Conservation (phyloP, 2,888 invertebrate genomes). For the Tachina grossa region DNA sequence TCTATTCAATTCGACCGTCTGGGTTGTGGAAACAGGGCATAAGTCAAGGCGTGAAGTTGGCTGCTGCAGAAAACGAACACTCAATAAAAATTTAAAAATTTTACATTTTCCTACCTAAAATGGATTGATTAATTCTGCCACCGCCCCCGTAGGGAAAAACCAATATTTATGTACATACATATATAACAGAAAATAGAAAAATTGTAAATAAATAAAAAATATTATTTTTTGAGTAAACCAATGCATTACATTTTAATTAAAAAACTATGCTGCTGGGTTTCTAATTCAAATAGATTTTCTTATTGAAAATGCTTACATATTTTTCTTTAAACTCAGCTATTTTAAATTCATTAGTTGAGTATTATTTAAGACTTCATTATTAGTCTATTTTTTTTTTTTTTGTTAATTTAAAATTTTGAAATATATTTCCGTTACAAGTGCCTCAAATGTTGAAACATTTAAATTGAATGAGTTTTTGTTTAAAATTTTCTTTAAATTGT, state of each 20-base stretch:
- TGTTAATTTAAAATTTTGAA: conserved; percentile 20
- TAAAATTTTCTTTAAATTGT: conserved; percentile 31
- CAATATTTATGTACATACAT: too few relatives aligned
- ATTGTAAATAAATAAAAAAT: too few relatives aligned
- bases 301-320: neutral
- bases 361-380: conserved; percentile 24
- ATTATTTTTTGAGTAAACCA: too few relatives aligned
- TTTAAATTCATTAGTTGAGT: neutral
- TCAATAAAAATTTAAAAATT: too few relatives aligned
- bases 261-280: too few relatives aligned
- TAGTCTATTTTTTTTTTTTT: neutral
- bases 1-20: too few relatives aligned
- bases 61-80: too few relatives aligned
- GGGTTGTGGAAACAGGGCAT: too few relatives aligned
- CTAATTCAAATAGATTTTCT: neutral
- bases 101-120: too few relatives aligned
- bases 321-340: neutral
- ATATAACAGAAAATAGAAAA: too few relatives aligned
- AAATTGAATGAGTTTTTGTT: neutral
- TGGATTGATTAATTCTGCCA: neutral
- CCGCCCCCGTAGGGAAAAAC: neutral
- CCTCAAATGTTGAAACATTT: conserved; percentile 16
- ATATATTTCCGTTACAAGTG: conserved; percentile 51
- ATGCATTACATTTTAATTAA: too few relatives aligned
- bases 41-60: too few relatives aligned